Percentiles rank a stretch among this genome's conserved stretches.
phyloP scores from a whole-genome alignment of 2,888 invertebrate species.

The Polydrusus tereticollis region DNA sequence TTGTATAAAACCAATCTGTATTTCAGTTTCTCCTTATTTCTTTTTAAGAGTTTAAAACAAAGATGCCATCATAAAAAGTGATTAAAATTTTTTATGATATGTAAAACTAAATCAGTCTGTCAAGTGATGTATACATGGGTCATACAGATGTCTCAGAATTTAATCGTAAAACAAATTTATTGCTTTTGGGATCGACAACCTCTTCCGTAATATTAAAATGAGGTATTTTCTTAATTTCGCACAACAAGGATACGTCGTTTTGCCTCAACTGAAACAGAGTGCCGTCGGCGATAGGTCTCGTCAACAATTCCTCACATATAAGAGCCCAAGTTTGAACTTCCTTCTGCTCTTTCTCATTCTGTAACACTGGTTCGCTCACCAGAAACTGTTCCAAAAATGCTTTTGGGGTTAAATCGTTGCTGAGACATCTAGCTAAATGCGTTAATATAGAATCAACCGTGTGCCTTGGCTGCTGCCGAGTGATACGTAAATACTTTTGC shows the following conservation, averaged over 20 bases:
- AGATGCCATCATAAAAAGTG: not conserved
- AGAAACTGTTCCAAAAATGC: constrained; percentile 97
- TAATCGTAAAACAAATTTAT: constrained; percentile 92
- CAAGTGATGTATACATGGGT: constrained; percentile 67
- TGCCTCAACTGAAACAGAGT: constrained; percentile 93
- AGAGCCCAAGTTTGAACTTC: constrained; percentile 96
- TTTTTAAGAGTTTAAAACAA: no score
- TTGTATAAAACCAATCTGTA: no score
- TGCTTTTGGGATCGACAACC: constrained; percentile 95
- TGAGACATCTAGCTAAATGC: constrained; percentile 91
- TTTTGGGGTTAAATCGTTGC: constrained; percentile 93
- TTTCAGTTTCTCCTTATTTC: no score
- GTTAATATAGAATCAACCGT: constrained; percentile 93
- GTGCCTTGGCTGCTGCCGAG: constrained; percentile 95
- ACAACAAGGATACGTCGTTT: constrained; percentile 92
- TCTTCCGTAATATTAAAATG: constrained; percentile 96
- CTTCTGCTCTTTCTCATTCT: constrained; percentile 85
- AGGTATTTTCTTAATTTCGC: constrained; percentile 87
- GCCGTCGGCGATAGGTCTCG: constrained; percentile 86
- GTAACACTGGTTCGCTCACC: constrained; percentile 85
- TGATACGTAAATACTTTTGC: constrained; percentile 96
- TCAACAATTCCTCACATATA: constrained; percentile 91
- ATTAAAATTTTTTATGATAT: constrained; percentile 7
- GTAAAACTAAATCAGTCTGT: constrained; percentile 59
- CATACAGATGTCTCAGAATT: constrained; percentile 98